Percentiles rank a stretch among this genome's conserved stretches.
Conservation (phyloP, 2,797 vertebrate genomes). For the Microchirus variegatus region DNA sequence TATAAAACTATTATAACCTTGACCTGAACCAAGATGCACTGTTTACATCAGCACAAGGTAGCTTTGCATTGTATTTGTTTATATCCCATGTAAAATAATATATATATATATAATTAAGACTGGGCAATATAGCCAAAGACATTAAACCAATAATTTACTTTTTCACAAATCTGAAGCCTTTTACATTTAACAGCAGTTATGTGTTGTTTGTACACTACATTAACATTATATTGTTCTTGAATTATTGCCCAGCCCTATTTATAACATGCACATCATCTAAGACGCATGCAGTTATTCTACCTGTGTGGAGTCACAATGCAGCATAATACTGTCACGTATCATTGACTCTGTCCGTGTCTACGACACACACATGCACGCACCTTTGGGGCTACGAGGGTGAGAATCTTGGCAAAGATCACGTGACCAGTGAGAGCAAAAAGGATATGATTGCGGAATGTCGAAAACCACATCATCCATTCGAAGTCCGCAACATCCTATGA, state of each 20-base stretch:
- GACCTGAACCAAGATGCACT: background rate
- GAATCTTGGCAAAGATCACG: conserved; percentile 94
- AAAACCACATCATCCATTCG: conserved; percentile 99
- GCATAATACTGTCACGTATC: too few relatives aligned
- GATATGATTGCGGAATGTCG: conserved; percentile 93
- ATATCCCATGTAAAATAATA: background rate
- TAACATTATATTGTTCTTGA: too few relatives aligned
- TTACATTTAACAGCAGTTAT: too few relatives aligned
- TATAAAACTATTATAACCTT: too few relatives aligned
- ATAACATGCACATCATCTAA: background rate
- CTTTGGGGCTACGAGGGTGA: conserved; percentile 88
- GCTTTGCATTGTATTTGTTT: conserved; percentile 8
- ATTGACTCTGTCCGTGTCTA: background rate
- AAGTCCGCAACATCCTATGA: conserved; percentile 92
- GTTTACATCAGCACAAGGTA: conserved; percentile 4
- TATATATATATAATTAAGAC: too few relatives aligned
- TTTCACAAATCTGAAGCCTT: too few relatives aligned
- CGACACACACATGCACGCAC: conserved; percentile 75
- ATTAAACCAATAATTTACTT: too few relatives aligned
- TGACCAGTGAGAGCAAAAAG: conserved; percentile 92
- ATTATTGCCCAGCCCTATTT: too few relatives aligned
- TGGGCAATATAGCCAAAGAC: too few relatives aligned
- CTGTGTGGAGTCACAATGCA: background rate
- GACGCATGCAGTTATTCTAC: conserved; percentile 17
- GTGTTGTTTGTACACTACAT: too few relatives aligned